These are phyloP conservation scores for Megaleporinus macrocephalus DNA, from an alignment of 2,113 vertebrate genomes.

Conservation along the genomic window DNA sequence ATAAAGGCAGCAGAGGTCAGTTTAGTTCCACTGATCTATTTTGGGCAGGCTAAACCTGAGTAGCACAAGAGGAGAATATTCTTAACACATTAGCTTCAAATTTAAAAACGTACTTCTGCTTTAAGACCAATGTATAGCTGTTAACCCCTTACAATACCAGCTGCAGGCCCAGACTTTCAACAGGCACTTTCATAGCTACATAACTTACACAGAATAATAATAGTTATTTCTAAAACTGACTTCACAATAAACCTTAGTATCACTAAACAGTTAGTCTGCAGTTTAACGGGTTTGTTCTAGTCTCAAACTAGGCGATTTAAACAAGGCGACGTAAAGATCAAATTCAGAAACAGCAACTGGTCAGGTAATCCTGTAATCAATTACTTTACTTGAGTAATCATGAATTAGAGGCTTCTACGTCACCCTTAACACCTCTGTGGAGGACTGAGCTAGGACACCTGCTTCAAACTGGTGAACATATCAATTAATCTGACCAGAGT, in stretches of 20 bases:
- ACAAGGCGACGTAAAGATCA: not conserved
- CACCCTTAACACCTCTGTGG: not conserved
- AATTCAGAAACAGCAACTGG: not conserved
- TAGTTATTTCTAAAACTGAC: no score
- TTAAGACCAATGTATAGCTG: no score
- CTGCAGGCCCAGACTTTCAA: no score
- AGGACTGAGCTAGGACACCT: no score
- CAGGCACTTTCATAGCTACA: no score
- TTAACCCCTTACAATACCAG: no score
- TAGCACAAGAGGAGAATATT: not conserved
- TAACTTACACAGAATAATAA: no score
- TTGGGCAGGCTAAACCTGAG: slow-evolving; percentile 15
- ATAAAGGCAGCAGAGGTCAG: slow-evolving; percentile 25
- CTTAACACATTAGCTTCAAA: not conserved
- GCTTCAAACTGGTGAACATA: not conserved
- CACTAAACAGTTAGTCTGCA: no score
- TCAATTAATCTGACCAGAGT: not conserved
- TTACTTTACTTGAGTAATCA: slow-evolving; percentile 13
- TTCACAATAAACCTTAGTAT: no score
- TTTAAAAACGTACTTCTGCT: no score
- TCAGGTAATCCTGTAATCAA: not conserved
- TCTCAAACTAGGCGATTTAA: not conserved
- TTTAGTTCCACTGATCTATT: slow-evolving; percentile 19
- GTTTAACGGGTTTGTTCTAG: not conserved
- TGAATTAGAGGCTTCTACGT: not conserved